Base-by-base conservation (phyloP, 2,113 vertebrate genomes). In the Tretioscincus oriximinensis region DNA sequence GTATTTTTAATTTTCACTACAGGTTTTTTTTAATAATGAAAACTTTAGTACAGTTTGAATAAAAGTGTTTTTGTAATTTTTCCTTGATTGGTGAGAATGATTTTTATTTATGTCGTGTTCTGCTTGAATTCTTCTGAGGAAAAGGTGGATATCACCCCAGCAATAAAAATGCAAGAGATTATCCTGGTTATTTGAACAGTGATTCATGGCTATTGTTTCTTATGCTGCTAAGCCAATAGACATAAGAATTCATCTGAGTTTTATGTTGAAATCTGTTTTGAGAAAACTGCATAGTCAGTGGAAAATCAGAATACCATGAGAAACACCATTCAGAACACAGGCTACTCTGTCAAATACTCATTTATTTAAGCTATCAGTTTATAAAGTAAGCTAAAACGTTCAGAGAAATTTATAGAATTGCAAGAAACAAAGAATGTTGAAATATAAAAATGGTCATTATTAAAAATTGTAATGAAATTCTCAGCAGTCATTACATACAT, bases 201-300 rank as follows among this genome's bases (percentile, higher is more conserved):
- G 41, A 67, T 51, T n/a, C 9, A 80, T 69, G 20, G 54, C 54
- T 45, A 41, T 47, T 73, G 28, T 60, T 65, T 45, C 7, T 28
- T 69, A 5, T 51, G 12, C 5, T 29, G 18, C 24, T 28, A 67
- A 54, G 49, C 68, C 26, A 75, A 58, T 9, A 58, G 41, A 70
- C 28, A 3, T 72, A 72, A 49, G 51, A 81, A 74, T 81, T 74
- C 28, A 35, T 41, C 14, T 54, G 28, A 64, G 16, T 61, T 7
- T n/a, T 45, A 68, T 58, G 60, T 61, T 63, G 51, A 49, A 76
- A 61, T 73, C 21, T 35, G 63, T 2, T 1, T 73, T 7, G 2
- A 4, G 35, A 18, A 78, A 31, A 20, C 67, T 1, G 1, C 31
- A 72, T 66, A 68, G 68, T 14, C 0, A 0, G 0, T 61, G 28